Percentiles rank a stretch among this genome's conserved stretches.
These are phyloP conservation scores for Coreoperca whiteheadi DNA, from an alignment of 2,113 vertebrate genomes.

Conservation along the genomic window DNA sequence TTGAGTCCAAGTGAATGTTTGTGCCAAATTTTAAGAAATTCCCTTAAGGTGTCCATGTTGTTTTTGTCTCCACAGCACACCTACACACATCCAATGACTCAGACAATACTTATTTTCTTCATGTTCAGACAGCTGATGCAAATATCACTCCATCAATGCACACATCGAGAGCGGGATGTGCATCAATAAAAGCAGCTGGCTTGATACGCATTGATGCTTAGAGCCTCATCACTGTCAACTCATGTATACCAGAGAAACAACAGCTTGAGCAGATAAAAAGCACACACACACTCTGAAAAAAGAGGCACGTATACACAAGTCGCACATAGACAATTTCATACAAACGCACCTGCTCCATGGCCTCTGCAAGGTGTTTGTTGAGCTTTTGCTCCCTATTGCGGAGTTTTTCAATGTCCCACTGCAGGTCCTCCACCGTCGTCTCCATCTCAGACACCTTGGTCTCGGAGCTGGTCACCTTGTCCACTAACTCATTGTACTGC, in stretches of 20 bases:
- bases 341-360: constrained; percentile 89
- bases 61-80: neutral
- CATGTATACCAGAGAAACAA: neutral
- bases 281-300: neutral
- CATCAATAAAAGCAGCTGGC: constrained; percentile 24
- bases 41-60: too few relatives aligned
- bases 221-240: constrained; percentile 7
- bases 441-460: constrained; percentile 97
- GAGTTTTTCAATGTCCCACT: constrained; percentile 96
- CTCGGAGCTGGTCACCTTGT: constrained; percentile 93
- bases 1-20: too few relatives aligned
- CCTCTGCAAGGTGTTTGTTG: constrained; percentile 93
- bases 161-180: neutral
- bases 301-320: neutral
- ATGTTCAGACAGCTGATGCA: neutral
- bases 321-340: neutral
- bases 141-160: neutral
- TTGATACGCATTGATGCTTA: neutral
- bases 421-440: constrained; percentile 92
- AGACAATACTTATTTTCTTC: neutral
- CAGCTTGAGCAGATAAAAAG: neutral
- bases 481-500: constrained; percentile 93
- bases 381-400: constrained; percentile 94
- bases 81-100: neutral
- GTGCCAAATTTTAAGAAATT: too few relatives aligned